Conservation (phyloP, 2,888 invertebrate genomes). For the Lasius platythorax region DNA sequence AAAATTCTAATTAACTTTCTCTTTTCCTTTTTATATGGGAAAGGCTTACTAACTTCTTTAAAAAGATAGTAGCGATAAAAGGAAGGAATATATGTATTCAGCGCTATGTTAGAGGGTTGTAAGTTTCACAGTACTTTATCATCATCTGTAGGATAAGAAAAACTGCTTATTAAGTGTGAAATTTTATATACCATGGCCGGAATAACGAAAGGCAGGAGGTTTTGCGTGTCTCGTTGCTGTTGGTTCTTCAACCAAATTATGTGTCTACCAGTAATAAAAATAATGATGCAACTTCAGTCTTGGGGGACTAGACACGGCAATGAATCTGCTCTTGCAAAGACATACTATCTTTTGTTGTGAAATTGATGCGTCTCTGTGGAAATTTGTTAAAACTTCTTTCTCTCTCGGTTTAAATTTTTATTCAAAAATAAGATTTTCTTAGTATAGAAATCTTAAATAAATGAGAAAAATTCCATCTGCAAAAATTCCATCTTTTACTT, state of each 20-base stretch:
- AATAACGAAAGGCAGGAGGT: neutral
- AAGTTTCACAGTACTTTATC: constrained; percentile 21
- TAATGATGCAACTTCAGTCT: constrained; percentile 1
- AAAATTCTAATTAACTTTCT: constrained; percentile 17
- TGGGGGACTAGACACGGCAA: neutral
- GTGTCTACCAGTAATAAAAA: constrained; percentile 7
- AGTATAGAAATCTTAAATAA: neutral
- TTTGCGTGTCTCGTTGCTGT: neutral
- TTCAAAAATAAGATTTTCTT: neutral
- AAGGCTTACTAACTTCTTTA: constrained; percentile 10
- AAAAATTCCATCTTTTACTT: neutral
- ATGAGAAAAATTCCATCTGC: neutral
- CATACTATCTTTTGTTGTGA: neutral
- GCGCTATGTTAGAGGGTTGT: constrained; percentile 2
- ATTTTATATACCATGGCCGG: constrained; percentile 6
- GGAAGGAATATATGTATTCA: constrained; percentile 25
- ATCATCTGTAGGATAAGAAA: constrained; percentile 6
- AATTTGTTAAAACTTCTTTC: neutral
- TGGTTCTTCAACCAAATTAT: neutral
- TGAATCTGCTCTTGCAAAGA: neutral
- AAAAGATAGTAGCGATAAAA: constrained; percentile 27
- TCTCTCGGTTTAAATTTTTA: neutral
- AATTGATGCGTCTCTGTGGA: neutral
- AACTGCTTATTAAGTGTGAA: constrained; percentile 34
- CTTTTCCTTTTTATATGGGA: neutral